These are phyloP conservation scores for Erebia palarica DNA, from an alignment of 2,888 invertebrate species.

Conservation along the genomic window DNA sequence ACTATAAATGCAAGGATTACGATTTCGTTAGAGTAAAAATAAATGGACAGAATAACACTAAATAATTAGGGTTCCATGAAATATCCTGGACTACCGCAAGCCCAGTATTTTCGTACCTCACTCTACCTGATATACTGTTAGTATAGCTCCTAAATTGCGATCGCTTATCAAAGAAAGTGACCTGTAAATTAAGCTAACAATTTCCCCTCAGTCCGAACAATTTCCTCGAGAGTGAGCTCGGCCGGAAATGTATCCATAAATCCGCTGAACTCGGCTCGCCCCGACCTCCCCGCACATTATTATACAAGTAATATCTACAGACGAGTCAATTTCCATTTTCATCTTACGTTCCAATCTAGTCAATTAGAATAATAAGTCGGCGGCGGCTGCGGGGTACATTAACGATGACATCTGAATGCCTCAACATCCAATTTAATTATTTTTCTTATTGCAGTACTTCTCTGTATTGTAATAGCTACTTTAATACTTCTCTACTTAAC, in stretches of 20 bases:
- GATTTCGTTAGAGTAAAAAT: too few species aligned
- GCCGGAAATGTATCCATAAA: constrained; percentile 14
- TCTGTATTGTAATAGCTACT: too few species aligned
- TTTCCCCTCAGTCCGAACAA: constrained; percentile 18
- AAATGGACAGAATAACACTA: too few species aligned
- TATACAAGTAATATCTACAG: not conserved
- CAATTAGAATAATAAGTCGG: not conserved
- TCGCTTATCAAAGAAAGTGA: constrained; percentile 14
- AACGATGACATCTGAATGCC: too few species aligned
- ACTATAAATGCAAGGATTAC: too few species aligned
- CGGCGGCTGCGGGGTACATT: too few species aligned
- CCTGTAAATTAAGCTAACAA: constrained; percentile 17
- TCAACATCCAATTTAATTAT: too few species aligned
- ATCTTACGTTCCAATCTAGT: not conserved
- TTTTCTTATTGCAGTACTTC: too few species aligned
- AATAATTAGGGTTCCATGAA: too few species aligned
- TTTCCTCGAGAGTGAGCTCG: constrained; percentile 1
- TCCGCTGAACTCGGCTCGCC: constrained; percentile 6
- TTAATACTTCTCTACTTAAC: too few species aligned
- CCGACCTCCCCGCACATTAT: not conserved
- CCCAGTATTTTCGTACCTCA: not conserved
- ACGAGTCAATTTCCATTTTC: not conserved
- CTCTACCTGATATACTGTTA: not conserved
- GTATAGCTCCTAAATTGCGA: constrained; percentile 1
- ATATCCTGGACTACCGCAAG: not conserved